Conservation (phyloP, 2,888 invertebrate genomes). For the Apamea anceps region DNA sequence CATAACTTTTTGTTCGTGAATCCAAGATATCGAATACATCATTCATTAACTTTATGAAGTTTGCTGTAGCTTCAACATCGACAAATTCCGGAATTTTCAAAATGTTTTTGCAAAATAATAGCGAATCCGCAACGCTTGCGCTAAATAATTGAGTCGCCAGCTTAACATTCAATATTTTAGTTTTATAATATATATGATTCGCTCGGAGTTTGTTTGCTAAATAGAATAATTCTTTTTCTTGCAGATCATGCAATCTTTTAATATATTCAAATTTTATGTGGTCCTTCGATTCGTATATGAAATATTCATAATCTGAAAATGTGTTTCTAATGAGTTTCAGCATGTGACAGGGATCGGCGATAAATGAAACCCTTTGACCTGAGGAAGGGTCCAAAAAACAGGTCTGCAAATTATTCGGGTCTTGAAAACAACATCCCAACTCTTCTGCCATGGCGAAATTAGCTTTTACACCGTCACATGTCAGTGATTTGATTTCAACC, state of each 20-base stretch:
- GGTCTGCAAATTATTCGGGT: not conserved
- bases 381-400: not conserved
- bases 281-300: not conserved
- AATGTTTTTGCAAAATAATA: not conserved
- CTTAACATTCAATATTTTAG: not conserved
- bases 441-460: not conserved
- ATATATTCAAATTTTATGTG: not conserved
- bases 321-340: conserved; percentile 2
- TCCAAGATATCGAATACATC: conserved; percentile 6
- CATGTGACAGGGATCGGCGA: not conserved
- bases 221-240: conserved; percentile 3
- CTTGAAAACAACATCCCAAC: not conserved
- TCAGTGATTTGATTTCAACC: not conserved
- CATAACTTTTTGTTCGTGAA: conserved; percentile 6
- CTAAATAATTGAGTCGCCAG: conserved; percentile 7
- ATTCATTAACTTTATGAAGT: conserved; percentile 5
- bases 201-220: conserved; percentile 5
- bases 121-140: too few relatives aligned
- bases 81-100: not conserved
- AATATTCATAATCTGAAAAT: conserved; percentile 14
- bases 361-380: too few relatives aligned
- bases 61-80: conserved; percentile 6
- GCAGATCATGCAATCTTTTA: not conserved
- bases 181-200: not conserved
- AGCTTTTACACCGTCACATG: not conserved